A percentile compares a stretch with the other conserved stretches of the same genome.
Evolutionary conservation across 2,797 vertebrate species (phyloP).

Genomic region (Acrocephalus scirpaceus): DNA sequence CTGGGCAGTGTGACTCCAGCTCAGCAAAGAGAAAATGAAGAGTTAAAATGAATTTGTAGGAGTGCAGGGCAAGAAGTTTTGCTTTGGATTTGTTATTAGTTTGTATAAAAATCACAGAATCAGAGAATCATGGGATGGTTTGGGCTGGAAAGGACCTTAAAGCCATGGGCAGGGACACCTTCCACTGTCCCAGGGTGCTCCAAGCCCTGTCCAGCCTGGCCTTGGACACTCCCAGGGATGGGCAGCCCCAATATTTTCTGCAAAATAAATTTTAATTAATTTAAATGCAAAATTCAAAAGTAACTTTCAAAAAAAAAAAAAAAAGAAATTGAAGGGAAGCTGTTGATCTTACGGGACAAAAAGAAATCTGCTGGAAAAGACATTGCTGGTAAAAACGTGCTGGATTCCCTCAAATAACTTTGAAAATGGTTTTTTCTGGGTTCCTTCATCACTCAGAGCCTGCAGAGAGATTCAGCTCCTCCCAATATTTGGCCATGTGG

Average conservation of each 20-base stretch:
- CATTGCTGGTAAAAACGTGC: background rate
- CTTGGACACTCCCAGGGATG: rapidly evolving
- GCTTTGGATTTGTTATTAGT: background rate
- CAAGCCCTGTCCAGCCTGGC: background rate
- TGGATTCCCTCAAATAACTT: background rate
- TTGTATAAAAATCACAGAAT: background rate
- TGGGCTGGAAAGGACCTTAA: background rate
- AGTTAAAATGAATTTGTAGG: background rate
- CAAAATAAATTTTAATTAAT: too few relatives aligned
- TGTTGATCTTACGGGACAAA: background rate
- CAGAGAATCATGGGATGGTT: background rate
- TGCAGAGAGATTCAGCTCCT: background rate
- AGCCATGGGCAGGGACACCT: background rate
- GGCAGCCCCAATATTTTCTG: background rate
- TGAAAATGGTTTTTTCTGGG: background rate
- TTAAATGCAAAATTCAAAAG: background rate
- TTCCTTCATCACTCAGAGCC: background rate
- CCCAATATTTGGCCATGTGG: rapidly evolving
- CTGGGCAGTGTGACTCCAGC: background rate
- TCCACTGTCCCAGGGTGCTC: rapidly evolving
- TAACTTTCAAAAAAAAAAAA: background rate
- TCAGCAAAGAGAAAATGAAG: background rate
- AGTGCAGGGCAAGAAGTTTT: background rate
- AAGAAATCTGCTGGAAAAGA: background rate
- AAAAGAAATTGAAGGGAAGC: background rate